Evolutionary conservation across 2,888 invertebrate genomes (phyloP).

Genomic region (Oxycera nigricornis): DNA sequence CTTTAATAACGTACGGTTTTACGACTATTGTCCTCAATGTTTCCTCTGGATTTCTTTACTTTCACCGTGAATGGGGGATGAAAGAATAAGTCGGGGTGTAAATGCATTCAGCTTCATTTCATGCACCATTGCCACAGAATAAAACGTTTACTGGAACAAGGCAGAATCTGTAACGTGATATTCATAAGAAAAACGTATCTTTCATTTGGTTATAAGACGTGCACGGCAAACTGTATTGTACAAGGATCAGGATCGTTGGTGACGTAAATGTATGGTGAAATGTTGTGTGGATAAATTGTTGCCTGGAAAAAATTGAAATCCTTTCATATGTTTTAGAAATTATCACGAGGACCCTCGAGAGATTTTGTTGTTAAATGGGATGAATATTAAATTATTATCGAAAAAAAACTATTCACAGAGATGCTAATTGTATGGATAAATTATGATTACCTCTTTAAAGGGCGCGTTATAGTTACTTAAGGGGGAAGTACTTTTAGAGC

Average conservation of each 20-base stretch:
- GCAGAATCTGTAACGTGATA: not conserved
- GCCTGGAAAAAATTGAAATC: too few species aligned
- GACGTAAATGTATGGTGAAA: too few species aligned
- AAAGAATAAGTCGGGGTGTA: not conserved
- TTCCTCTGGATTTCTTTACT: not conserved
- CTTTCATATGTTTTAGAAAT: too few species aligned
- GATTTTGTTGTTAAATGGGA: too few species aligned
- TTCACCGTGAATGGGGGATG: not conserved
- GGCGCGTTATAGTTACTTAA: too few species aligned
- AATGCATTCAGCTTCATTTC: not conserved
- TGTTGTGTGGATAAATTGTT: too few species aligned
- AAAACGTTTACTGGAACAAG: not conserved
- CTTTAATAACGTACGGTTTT: constrained; percentile 44
- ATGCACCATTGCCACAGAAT: not conserved
- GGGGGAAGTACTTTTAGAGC: too few species aligned
- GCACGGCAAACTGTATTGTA: not conserved
- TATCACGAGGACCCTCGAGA: too few species aligned
- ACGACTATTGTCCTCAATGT: constrained; percentile 39
- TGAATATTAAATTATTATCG: too few species aligned
- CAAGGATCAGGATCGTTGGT: not conserved
- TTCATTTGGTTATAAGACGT: not conserved
- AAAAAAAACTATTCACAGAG: too few species aligned
- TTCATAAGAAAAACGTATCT: not conserved
- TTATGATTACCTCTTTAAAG: too few species aligned
- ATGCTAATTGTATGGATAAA: too few species aligned